Base-by-base conservation (phyloP, 2,888 invertebrate genomes). In the Portevinia maculata region DNA sequence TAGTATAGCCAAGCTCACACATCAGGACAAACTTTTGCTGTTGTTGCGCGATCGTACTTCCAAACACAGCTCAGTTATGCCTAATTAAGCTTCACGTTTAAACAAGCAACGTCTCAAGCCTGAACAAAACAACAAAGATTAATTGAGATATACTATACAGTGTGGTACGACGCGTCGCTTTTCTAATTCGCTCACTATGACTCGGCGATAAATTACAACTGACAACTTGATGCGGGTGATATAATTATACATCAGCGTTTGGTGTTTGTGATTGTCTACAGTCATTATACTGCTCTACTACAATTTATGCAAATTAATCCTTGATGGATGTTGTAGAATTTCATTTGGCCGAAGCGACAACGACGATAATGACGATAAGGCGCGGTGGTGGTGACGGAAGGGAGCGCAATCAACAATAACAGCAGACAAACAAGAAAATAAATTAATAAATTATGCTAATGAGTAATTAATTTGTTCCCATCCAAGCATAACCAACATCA, bases 151-250 rank as follows among this genome's bases (percentile, higher is more conserved):
- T 64, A 19, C 32, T 19, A 19, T 17, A 11, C n/a, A 1, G 28
- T 13, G 13, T n/a, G n/a, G n/a, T n/a, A n/a, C n/a, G n/a, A n/a
- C n/a, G 8, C 46, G 15, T 11, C 41, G 19, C 57, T 24, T 75
- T 21, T 44, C 65, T 83, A 71, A 83, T 83, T 83, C 67, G 83
- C 53, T 78, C 71, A 62, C 76, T 78, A 78, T 78, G 76, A 70
- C 71, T 76, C 39, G 67, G 71, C 79, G 73, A 79, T 79, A 79
- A 73, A 73, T 74, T 78, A 83, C 67, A 67, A 57, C 78, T 73
- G 78, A 73, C 78, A 83, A 83, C 83, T 73, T 73, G 83, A 83
- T 83, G 83, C 83, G 83, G 83, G 83, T 65, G 78, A 83, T 83
- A 78, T 73, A 83, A 78, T 78, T 83, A 71, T 75, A 81, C 65